phyloP scores from a whole-genome alignment of 2,113 vertebrate genomes.

The Notothenia coriiceps region DNA sequence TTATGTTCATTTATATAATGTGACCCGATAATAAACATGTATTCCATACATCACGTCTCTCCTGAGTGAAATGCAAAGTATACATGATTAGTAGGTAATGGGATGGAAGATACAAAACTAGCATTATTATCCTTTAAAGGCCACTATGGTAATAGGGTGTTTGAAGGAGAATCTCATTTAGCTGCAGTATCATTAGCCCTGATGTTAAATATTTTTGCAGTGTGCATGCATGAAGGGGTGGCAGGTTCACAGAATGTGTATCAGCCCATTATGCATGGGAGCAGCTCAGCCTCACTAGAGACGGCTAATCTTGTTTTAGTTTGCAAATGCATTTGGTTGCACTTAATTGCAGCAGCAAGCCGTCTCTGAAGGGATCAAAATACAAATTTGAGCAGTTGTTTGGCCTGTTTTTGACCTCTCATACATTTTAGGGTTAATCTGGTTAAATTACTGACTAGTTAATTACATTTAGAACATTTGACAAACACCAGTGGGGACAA shows the following conservation, averaged over 20 bases:
- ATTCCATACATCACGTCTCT: no score
- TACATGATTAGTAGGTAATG: conserved; percentile 50
- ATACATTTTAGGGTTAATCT: conserved; percentile 56
- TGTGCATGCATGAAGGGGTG: conserved; percentile 45
- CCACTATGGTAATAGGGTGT: conserved; percentile 26
- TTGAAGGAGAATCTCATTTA: conserved; percentile 27
- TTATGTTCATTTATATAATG: no score
- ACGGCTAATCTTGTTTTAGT: conserved; percentile 71
- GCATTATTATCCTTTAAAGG: conserved; percentile 46
- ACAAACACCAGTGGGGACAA: conserved; percentile 1
- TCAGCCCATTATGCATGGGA: conserved; percentile 52
- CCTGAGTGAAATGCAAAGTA: conserved; percentile 48
- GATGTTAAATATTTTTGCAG: conserved; percentile 41
- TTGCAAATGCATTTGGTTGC: conserved; percentile 66
- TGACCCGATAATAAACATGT: no score
- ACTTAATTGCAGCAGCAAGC: conserved; percentile 60
- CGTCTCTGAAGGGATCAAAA: conserved; percentile 58
- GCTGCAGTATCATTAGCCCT: conserved; percentile 16
- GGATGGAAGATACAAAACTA: conserved; percentile 48
- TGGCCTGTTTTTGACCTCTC: conserved; percentile 51
- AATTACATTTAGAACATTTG: conserved; percentile 58
- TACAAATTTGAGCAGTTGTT: conserved; percentile 63
- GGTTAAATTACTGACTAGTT: conserved; percentile 51
- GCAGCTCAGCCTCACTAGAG: conserved; percentile 35
- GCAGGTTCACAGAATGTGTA: conserved; percentile 47